Evolutionary conservation across 2,113 vertebrate species (phyloP).

Genomic region (Emydocephalus ijimae): DNA sequence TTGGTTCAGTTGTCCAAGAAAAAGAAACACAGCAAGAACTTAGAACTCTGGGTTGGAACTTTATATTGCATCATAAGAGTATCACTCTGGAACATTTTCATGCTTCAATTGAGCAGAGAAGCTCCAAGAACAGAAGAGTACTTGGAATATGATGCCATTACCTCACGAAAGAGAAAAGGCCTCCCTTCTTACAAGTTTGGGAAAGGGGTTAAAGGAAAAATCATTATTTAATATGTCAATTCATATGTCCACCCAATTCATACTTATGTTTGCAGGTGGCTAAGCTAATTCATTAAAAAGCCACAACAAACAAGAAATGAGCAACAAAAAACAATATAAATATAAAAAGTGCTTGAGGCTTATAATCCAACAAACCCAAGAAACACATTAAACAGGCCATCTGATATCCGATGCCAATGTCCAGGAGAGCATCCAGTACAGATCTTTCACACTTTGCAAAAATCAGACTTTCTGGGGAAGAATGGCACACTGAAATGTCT

Average conservation of each 20-base stretch:
- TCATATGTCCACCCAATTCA: not conserved
- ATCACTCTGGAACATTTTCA: not conserved
- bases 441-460: not conserved
- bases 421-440: not conserved
- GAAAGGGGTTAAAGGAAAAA: not conserved
- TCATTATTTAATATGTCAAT: not conserved
- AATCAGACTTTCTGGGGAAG: not conserved
- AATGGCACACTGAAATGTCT: not conserved
- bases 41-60: not conserved
- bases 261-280: not conserved
- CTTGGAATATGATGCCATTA: not conserved
- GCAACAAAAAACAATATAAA: not conserved
- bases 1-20: not conserved
- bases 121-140: not conserved
- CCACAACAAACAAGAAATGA: not conserved
- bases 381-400: not conserved
- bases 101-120: not conserved
- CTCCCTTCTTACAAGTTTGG: not conserved
- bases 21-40: not conserved
- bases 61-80: not conserved
- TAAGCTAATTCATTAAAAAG: not conserved
- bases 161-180: not conserved
- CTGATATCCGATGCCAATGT: not conserved
- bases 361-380: not conserved
- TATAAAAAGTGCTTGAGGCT: not conserved